Base-by-base conservation (phyloP, 2,888 invertebrate genomes). In the Conchocele bisecta region DNA sequence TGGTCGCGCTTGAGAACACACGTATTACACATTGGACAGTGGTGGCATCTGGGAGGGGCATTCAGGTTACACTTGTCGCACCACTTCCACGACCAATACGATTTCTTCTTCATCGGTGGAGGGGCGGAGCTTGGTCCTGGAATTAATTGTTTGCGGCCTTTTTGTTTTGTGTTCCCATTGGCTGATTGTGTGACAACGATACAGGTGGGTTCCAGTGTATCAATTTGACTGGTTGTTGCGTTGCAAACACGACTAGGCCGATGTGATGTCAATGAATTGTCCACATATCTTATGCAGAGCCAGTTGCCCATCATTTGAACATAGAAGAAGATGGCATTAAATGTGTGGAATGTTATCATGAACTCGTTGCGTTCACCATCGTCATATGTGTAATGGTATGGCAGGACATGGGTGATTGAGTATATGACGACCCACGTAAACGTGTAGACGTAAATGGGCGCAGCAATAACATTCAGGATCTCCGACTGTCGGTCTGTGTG, bases 1-100 rank as follows among this genome's bases (percentile, higher is more conserved):
- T 90, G 89, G 76, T 89, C 89, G 5, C 89, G 67, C 71, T 89
- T 89, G 3, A 90, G 82, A 15, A 89, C 75, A 59, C 89, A 90
- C 1, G 64, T 74, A 15, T 81, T 77, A 57, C 89, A 89, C 29
- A 89, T 39, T 0, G 81, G 79, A 64, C 89, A 89, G 69, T 89
- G 89, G 68, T 89, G 88, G 29, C 89, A 84, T 22, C 89, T 68
- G 0, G 89, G 89, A 0, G 89, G 89, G 0, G 87, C 76, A 42
- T 81, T 81, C 22, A 75, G 20, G n/a, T 81, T 65, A 54, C 89
- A 89, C 6, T 75, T 57, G 5, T 71, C 56, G 59, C 89, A 89
- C 1, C 83, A 83, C 33, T 82, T 83, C 89, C 89, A 89, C 7
- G 88, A 84, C 89, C 89, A 89, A 71, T 89, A 89, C 0, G 88